Base-by-base conservation (phyloP, 2,888 invertebrate species). In the Drosophila pseudotakahashii region DNA sequence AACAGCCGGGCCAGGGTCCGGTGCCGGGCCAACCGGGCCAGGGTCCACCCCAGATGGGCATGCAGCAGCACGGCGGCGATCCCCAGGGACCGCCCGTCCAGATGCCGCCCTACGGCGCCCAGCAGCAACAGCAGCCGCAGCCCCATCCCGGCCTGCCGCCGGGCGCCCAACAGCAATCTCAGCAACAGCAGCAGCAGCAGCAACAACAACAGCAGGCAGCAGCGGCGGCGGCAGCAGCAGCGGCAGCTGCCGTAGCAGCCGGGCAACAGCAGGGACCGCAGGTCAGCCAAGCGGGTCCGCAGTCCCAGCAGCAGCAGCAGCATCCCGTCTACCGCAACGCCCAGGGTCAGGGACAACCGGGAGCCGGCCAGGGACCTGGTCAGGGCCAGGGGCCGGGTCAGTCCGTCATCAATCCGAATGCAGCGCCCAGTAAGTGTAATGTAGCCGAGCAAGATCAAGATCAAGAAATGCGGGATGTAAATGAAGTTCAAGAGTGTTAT, bases 61-160 rank as follows among this genome's bases (percentile, higher is more conserved):
- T 89, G 78, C 91, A 83, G 36, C 90, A 90, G 30, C 62, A 55
- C 6, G 81, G 79, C 39, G 76, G 77, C 16, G 79, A 89, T 42
- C 89, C 62, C 1, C 62, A 62, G 26, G 62, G 62, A 16, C 62
- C 87, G 7, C 79, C 83, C 32, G 79, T 82, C 36, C 91, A 91
- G 79, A 89, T 91, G 84, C 78, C 89, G 10, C 78, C 86, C 3
- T 91, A 92, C 75, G 89, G 82, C 5, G 85, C 82, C 90, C 68
- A 68, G 30, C 70, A 71, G 42, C 62, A 62, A 32, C 84, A 86
- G 19, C 89, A 89, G 51, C 78, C 41, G 9, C 67, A 64, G 26
- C 87, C 34, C 68, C 91, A 91, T 75, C 86, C 90, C 2, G 89
- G 89, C 32, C 86, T 91, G 84, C 89, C 90, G 14, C 89, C 90